phyloP scores from a whole-genome alignment of 2,113 vertebrate genomes.

The Gracilinanus agilis region DNA sequence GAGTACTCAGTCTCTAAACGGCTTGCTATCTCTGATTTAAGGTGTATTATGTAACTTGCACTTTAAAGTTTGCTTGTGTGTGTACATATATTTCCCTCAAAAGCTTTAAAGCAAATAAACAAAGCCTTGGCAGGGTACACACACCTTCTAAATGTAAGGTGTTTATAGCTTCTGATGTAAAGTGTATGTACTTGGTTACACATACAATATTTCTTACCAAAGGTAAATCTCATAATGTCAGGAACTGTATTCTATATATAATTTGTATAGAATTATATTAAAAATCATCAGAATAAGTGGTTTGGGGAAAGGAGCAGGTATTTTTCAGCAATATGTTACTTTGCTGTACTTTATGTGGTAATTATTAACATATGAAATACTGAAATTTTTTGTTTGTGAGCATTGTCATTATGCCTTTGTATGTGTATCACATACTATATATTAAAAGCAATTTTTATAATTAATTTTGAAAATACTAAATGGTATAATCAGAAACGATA shows the following conservation, averaged over 20 bases:
- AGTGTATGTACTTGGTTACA: background rate
- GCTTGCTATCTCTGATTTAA: too few species aligned
- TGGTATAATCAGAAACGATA: background rate
- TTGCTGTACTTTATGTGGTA: background rate
- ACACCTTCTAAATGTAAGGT: background rate
- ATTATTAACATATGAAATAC: background rate
- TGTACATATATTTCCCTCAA: background rate
- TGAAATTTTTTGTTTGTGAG: background rate
- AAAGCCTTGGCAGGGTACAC: background rate
- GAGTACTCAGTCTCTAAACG: too few species aligned
- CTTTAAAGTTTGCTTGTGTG: too few species aligned
- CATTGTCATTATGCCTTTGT: background rate
- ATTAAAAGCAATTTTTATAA: background rate
- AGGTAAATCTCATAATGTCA: background rate
- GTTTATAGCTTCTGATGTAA: background rate
- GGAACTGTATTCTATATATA: background rate
- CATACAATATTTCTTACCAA: background rate
- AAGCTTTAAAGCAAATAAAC: background rate
- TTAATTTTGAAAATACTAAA: background rate
- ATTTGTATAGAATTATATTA: background rate
- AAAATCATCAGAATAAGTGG: background rate
- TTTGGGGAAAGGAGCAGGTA: background rate
- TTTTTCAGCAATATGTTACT: background rate
- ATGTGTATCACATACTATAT: background rate
- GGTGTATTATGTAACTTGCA: too few species aligned